Evolutionary conservation across 1,140 invertebrate species (phyloP), one percentile per base, ranked within the genome.

Genomic region (Anastatus disparis): DNA sequence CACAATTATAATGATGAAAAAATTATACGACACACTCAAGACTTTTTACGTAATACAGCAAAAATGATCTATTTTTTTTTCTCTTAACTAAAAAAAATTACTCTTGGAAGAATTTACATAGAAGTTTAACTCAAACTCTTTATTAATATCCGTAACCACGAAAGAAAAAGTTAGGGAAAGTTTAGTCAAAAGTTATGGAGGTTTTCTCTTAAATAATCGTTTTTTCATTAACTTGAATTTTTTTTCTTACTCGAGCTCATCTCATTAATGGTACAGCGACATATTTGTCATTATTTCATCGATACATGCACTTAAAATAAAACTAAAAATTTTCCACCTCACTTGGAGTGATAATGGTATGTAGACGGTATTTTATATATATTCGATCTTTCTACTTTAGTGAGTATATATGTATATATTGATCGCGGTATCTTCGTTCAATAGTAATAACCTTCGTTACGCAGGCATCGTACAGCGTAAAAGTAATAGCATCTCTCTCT

Each of bases 391-490:
- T 44, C 42, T 15, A 10, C 42, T 17, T 7, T 17, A 3, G 15
- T 17, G 15, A 13, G 15, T 44, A 44, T 17, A 29, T 27, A 29
- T 55, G 9, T 55, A n/a, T 35, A 9, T 52, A 52, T 58, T 35
- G 55, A 58, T 58, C 55, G 17, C 1, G 20, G 17, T 29, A 38
- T 22, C 35, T 24, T 40, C 22, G 22, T 27, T 20, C 42, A n/a
- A n/a, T n/a, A 38, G 31, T 69, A 61, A 69, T 69, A 69, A 48
- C 56, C 66, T 61, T 69, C 66, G 56, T 69, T 69, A 61, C 66
- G 44, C 55, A 9, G n/a, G 53, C 42, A 24, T 20, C 27, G 17
- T 24, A 38, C 31, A 15, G 15, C 42, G 42, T 61, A 61, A 69
- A 69, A 69, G 66, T 61, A 61, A 61, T 48, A 68, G 27, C 44